These are phyloP conservation scores for Dicranocentrus wangi DNA, from an alignment of 2,888 invertebrate species.

Conservation along the genomic window DNA sequence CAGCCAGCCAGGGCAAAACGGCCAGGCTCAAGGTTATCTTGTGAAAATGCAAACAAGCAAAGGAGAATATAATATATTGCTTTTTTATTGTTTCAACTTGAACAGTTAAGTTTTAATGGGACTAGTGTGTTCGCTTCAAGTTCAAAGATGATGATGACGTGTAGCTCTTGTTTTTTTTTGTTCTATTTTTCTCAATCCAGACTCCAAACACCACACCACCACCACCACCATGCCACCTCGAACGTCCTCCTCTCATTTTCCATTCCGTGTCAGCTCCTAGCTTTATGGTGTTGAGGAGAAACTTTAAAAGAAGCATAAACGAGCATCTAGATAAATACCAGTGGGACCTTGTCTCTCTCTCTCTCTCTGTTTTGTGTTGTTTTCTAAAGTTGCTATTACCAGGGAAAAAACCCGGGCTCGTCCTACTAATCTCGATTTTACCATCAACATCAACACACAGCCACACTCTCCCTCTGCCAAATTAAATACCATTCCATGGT, in stretches of 20 bases:
- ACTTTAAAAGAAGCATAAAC: conserved; percentile 46
- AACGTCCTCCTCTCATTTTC: too few species aligned
- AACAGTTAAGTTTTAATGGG: too few species aligned
- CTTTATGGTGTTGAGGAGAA: conserved; percentile 51
- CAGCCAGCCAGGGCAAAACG: conserved; percentile 30
- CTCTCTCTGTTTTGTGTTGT: conserved; percentile 21
- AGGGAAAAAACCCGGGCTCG: conserved; percentile 16
- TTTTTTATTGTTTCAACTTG: too few species aligned
- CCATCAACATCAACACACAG: not conserved
- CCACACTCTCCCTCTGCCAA: not conserved
- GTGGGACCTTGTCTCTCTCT: not conserved
- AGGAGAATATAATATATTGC: too few species aligned
- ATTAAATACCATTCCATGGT: not conserved
- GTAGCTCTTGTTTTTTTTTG: too few species aligned
- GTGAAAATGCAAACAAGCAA: too few species aligned
- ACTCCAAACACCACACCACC: too few species aligned
- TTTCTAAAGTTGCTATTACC: conserved; percentile 48
- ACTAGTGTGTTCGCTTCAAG: too few species aligned
- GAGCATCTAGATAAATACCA: conserved; percentile 52
- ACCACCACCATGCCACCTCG: too few species aligned
- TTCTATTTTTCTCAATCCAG: too few species aligned
- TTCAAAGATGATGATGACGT: too few species aligned
- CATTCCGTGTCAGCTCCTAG: conserved; percentile 54
- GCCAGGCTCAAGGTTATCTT: not conserved
- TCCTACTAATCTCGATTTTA: conserved; percentile 46